Evolutionary conservation across 1,140 invertebrate species (phyloP).

Genomic region (Batillaria attramentaria): DNA sequence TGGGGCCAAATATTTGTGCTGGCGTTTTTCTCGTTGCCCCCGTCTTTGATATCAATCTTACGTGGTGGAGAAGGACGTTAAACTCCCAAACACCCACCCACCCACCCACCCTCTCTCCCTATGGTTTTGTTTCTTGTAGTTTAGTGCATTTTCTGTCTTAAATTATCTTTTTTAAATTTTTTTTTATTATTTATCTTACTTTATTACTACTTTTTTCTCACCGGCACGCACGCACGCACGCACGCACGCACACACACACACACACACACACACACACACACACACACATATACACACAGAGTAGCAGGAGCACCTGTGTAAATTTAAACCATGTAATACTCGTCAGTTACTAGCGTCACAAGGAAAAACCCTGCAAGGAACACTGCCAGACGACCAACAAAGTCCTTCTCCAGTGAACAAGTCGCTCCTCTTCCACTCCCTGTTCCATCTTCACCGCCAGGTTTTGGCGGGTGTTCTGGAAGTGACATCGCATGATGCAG

Average conservation of each 20-base stretch:
- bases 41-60: too few species aligned
- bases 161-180: background rate
- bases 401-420: background rate
- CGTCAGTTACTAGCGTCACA: background rate
- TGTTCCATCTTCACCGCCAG: background rate
- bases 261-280: slow-evolving; percentile 19
- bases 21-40: too few species aligned
- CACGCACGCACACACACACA: too few species aligned
- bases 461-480: background rate
- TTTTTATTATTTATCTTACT: background rate
- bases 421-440: background rate
- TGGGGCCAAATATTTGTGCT: too few species aligned
- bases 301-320: background rate
- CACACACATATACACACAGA: background rate
- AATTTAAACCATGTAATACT: background rate
- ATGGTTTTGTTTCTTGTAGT: too few species aligned
- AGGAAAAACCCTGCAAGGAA: background rate
- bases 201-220: too few species aligned
- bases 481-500: background rate
- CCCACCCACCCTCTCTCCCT: too few species aligned
- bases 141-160: too few species aligned
- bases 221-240: too few species aligned
- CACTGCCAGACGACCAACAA: background rate
- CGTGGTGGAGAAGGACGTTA: too few species aligned
- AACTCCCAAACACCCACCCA: too few species aligned